Evolutionary conservation across 2,113 vertebrate species (phyloP), one percentile per base, ranked within the genome.

Genomic region (Pelvicachromis taeniatus): DNA sequence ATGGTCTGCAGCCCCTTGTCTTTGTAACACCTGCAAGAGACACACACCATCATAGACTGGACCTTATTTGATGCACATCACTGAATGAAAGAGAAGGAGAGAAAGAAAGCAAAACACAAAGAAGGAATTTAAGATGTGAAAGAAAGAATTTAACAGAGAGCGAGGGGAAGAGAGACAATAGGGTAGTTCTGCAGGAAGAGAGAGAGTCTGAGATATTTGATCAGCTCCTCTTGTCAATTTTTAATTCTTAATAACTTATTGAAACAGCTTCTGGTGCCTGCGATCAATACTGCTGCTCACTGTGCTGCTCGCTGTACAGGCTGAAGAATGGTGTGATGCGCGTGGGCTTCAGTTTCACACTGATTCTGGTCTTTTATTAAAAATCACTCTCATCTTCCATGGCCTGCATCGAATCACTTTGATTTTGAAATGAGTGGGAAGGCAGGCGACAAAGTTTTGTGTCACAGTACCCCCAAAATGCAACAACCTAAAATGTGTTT

Each of bases 191-290:
- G 6, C 68, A 63, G 59, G 29, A 53, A 77, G 21, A 53, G 50
- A 70, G 84, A 55, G 50, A 40, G 52, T 55, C 19, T 50, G 42
- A 82, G 65, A 78, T 84, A 81, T 91, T 81, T 90, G 85, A 91
- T 92, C 89, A 83, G 87, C 54, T 88, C 73, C 70, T 78, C 85
- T 82, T 75, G 55, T 92, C 87, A 89, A 93, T 94, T 85, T 92
- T 91, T 91, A 50, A 89, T 93, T 87, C 90, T 86, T 86, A 91
- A 94, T 92, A 85, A 94, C 89, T 94, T 94, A 92, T 93, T 92
- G 85, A 94, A 92, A 84, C 35, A 59, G 82, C 42, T 53, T 83
- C 54, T 85, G 73, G 80, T 84, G 85, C 65, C 31, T 84, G 77
- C 9, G 81, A 94, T 94, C 93, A 68, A 94, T 94, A 85, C 81